These are phyloP conservation scores for Phrynocephalus guinanensis DNA, from an alignment of 2,797 vertebrate species.

Conservation along the genomic window DNA sequence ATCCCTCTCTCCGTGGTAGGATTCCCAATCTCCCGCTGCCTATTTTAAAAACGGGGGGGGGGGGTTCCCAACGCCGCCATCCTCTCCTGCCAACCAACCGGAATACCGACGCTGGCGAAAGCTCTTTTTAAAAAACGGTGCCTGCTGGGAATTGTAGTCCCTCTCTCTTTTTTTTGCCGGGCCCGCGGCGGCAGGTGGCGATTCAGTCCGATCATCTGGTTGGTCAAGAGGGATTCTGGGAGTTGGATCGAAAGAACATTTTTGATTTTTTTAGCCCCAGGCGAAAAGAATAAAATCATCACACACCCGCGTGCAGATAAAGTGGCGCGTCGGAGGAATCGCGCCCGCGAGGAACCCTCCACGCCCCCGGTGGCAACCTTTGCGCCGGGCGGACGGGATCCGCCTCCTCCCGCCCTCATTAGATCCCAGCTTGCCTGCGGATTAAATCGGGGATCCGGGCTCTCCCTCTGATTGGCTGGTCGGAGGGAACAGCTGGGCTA, in stretches of 20 bases:
- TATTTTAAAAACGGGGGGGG: too few relatives aligned
- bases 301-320: too few relatives aligned
- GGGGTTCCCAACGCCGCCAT: too few relatives aligned
- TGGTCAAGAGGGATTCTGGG: not conserved
- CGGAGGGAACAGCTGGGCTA: not conserved
- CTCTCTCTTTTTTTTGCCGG: too few relatives aligned
- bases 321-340: not conserved
- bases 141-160: slow-evolving; percentile 11
- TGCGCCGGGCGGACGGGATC: not conserved
- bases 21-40: too few relatives aligned
- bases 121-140: not conserved
- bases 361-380: not conserved
- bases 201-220: not conserved
- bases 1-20: too few relatives aligned
- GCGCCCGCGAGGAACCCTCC: not conserved
- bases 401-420: too few relatives aligned
- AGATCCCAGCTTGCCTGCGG: not conserved
- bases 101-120: not conserved
- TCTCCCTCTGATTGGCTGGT: not conserved
- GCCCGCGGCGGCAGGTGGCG: not conserved
- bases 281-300: too few relatives aligned
- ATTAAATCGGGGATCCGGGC: not conserved
- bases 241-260: not conserved
- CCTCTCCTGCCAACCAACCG: not conserved
- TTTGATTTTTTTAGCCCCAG: not conserved